A percentile compares a stretch with the other conserved stretches of the same genome.
phyloP scores from a whole-genome alignment of 64 coral and sea anemone genomes.

The Anthopleura sola region DNA sequence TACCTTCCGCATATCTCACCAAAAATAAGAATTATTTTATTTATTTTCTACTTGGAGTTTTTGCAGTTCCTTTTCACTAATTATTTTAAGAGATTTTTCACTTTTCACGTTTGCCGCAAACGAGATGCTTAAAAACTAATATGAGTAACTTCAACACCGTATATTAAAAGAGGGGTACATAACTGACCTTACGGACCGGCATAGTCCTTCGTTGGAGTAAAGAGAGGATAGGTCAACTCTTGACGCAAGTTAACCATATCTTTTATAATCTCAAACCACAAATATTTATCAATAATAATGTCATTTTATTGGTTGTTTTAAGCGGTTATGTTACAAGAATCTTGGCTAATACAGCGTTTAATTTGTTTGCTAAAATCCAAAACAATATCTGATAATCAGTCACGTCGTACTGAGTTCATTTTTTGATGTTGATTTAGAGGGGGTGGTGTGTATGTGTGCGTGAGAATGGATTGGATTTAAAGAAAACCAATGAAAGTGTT shows the following conservation, averaged over 20 bases:
- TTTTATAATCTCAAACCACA: neutral
- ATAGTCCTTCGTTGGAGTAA: too few relatives aligned
- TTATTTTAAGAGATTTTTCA: too few relatives aligned
- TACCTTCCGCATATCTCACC: too few relatives aligned
- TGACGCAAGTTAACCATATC: neutral
- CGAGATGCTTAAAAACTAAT: too few relatives aligned
- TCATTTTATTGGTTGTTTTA: neutral
- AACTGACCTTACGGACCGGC: too few relatives aligned
- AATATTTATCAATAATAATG: neutral
- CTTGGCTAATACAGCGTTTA: neutral
- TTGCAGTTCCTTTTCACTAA: too few relatives aligned
- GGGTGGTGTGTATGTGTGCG: neutral
- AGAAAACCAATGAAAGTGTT: too few relatives aligned
- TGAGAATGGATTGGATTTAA: neutral
- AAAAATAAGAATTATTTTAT: too few relatives aligned
- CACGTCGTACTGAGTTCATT: neutral
- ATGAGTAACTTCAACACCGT: too few relatives aligned
- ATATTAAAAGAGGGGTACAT: too few relatives aligned
- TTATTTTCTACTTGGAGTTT: too few relatives aligned
- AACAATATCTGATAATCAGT: neutral
- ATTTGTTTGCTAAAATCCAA: neutral
- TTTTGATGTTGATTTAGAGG: neutral
- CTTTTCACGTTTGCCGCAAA: too few relatives aligned
- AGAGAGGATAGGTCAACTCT: neutral
- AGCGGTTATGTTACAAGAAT: neutral